A percentile compares a stretch with the other conserved stretches of the same genome.
Evolutionary conservation across 2,888 invertebrate genomes (phyloP).

Genomic region (Ametastegia equiseti): DNA sequence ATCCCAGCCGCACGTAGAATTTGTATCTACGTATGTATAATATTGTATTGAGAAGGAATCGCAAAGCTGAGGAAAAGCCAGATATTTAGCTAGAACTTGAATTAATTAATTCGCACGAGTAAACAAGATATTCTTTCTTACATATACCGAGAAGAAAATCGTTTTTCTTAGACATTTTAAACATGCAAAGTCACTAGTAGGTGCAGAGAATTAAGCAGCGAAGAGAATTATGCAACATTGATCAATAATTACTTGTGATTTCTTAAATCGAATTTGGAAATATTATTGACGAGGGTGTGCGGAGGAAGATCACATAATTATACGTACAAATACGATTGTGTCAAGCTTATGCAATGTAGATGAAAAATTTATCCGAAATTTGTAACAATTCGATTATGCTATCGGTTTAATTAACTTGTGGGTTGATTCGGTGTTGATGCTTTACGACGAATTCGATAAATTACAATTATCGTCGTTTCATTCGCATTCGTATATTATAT

Average conservation of each 20-base stretch:
- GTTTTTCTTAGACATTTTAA: neutral
- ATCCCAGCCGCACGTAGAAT: neutral
- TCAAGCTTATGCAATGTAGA: neutral
- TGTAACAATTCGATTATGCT: slow-evolving; percentile 8
- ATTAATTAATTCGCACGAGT: neutral
- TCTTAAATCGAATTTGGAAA: too few relatives aligned
- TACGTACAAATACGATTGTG: neutral
- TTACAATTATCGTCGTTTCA: neutral
- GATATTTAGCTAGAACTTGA: neutral
- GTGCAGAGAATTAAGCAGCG: neutral
- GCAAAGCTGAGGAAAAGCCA: neutral
- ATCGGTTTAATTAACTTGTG: slow-evolving; percentile 24
- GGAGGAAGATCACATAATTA: neutral
- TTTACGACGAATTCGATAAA: neutral
- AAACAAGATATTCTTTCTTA: neutral
- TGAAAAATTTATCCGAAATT: neutral
- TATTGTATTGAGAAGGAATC: neutral
- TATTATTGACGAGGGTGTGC: neutral
- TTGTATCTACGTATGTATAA: too few relatives aligned
- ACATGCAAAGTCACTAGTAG: neutral
- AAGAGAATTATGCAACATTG: neutral
- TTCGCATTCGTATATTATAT: neutral
- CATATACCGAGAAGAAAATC: neutral
- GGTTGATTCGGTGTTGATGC: neutral
- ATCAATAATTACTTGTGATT: neutral